Conservation (phyloP, 2,888 invertebrate genomes). For the Plusia festucae region DNA sequence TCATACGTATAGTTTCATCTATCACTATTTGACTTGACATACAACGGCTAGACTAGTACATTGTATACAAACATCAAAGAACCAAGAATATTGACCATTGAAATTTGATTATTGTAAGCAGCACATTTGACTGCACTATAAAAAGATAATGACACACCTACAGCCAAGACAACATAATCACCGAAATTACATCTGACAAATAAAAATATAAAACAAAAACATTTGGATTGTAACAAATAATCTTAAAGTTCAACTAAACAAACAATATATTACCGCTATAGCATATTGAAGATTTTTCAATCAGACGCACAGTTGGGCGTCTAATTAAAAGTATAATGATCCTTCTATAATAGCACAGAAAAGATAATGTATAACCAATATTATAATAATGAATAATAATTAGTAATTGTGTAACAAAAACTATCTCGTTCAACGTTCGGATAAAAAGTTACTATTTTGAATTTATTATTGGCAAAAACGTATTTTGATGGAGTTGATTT, state of each 20-base stretch:
- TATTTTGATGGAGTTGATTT: neutral
- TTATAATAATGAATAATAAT: conserved; percentile 59
- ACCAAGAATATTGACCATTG: neutral
- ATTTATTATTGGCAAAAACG: neutral
- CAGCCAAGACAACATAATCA: conserved; percentile 32
- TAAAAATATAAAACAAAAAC: conserved; percentile 42
- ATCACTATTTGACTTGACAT: too few relatives aligned
- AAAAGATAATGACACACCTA: conserved; percentile 17
- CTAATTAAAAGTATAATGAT: conserved; percentile 83
- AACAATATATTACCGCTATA: conserved; percentile 65
- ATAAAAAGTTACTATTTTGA: conserved; percentile 19
- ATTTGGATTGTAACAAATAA: conserved; percentile 54
- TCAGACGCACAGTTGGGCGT: conserved; percentile 77
- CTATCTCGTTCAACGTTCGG: conserved; percentile 32
- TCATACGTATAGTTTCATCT: too few relatives aligned
- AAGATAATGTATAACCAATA: conserved; percentile 46
- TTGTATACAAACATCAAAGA: too few relatives aligned
- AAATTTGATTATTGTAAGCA: neutral
- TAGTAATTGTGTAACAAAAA: conserved; percentile 57
- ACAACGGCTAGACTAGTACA: too few relatives aligned
- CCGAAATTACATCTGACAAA: conserved; percentile 35
- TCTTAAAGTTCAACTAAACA: conserved; percentile 47
- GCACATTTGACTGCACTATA: neutral
- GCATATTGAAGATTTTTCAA: conserved; percentile 78
- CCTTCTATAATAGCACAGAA: conserved; percentile 48